Percentiles rank a stretch among this genome's conserved stretches.
These are phyloP conservation scores for Cairina moschata DNA, from an alignment of 2,113 vertebrate species.

Conservation along the genomic window DNA sequence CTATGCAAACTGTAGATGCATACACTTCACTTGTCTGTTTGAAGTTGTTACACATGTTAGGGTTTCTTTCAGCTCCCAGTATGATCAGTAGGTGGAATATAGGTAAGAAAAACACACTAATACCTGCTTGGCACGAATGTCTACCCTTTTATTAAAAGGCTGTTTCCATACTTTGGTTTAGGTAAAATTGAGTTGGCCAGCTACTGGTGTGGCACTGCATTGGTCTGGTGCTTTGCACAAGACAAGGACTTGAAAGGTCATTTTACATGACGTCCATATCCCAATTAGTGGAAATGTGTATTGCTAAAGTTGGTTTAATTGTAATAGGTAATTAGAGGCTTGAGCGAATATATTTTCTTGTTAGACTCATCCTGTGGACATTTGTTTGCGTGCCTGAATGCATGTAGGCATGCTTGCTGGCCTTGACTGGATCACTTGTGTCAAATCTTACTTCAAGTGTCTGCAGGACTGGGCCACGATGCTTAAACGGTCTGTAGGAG, in stretches of 20 bases:
- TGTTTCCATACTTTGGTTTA: background rate
- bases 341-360: background rate
- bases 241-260: background rate
- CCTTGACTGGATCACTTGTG: background rate
- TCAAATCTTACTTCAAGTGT: background rate
- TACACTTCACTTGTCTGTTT: background rate
- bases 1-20: background rate
- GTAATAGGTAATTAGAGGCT: background rate
- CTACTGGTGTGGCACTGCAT: rapidly evolving
- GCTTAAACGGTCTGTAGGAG: background rate
- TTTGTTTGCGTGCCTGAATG: background rate
- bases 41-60: background rate
- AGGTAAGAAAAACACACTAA: background rate
- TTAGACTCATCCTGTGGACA: background rate
- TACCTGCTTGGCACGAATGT: background rate
- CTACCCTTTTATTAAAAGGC: background rate
- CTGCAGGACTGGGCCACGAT: background rate
- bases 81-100: background rate
- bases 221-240: background rate
- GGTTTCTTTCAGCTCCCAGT: background rate
- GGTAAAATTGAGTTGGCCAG: background rate
- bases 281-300: rapidly evolving
- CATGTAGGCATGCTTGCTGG: background rate
- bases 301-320: background rate
- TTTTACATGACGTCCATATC: background rate